phyloP scores from a whole-genome alignment of 2,113 vertebrate genomes.

The Scomber japonicus region DNA sequence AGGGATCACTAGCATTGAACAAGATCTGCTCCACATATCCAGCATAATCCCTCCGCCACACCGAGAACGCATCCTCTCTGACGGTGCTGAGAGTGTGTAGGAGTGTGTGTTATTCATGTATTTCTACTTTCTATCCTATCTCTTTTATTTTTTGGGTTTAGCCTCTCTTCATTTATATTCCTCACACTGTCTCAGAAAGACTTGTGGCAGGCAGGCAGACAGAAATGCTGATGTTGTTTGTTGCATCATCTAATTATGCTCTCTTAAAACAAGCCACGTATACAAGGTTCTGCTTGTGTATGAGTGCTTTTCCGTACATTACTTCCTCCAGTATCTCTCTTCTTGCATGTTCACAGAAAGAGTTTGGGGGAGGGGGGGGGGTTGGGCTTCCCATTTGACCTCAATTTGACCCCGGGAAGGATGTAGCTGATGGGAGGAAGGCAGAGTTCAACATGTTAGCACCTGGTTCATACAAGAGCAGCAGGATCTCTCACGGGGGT shows the following conservation, averaged over 20 bases:
- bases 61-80: constrained; percentile 50
- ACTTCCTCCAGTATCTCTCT: neutral
- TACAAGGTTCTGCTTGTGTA: neutral
- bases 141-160: neutral
- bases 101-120: constrained; percentile 35
- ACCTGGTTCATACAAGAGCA: constrained; percentile 35
- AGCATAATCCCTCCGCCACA: constrained; percentile 59
- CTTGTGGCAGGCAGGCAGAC: neutral
- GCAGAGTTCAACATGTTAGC: constrained; percentile 39
- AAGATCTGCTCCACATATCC: constrained; percentile 72
- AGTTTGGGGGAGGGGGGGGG: neutral
- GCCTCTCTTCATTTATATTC: neutral
- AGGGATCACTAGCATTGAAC: constrained; percentile 60
- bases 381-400: constrained; percentile 50
- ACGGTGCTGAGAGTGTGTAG: constrained; percentile 15
- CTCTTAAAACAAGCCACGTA: neutral
- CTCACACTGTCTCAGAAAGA: neutral
- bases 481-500: constrained; percentile 38
- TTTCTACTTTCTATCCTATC: neutral
- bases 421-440: constrained; percentile 60
- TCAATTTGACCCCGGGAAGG: constrained; percentile 59
- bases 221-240: neutral
- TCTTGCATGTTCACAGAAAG: neutral
- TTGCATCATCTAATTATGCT: constrained; percentile 15
- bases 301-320: neutral